Evolutionary conservation across 1,140 invertebrate species (phyloP), one percentile per base, ranked within the genome.

Genomic region (Phocides pigmalion): DNA sequence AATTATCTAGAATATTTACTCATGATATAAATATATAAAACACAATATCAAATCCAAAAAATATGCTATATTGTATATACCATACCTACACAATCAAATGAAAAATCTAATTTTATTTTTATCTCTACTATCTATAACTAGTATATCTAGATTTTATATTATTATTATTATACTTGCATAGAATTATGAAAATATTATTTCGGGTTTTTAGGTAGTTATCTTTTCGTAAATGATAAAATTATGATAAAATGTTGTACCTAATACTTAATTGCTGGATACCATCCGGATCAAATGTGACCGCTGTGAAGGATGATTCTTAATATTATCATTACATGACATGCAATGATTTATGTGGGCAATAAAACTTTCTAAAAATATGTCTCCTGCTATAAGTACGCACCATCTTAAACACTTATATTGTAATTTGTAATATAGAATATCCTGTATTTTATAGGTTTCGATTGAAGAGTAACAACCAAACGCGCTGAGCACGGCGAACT

Each of bases 281-380:
- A 59, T 58, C 19, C 49, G 32, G 32, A 35, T 35, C 9, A 35
- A 2, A 35, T 53, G 8, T n/a, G n/a, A 35, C 11, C n/a, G 28
- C 14, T 32, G 6, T 44, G 54, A 59, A 46, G 54, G 41, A 35
- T 46, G 54, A 17, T 50, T 50, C 25, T 25, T 50, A 50, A 50
- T 50, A 32, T 50, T n/a, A 35, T 35, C 11, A 47, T 47, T 32
- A 51, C 25, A 50, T 6, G 20, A 20, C 41, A 44, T 46, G 17
- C 56, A 51, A 41, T 67, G 46, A 76, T 70, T 74, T 84, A 84
- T 89, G 88, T 90, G 88, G 88, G 88, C 88, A 90, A 89, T 90
- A 62, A 78, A 81, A 76, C 72, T 84, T 85, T 78, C 74, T 76
- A 77, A 90, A 90, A 89, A 89, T 90, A 90, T 90, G 88, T 90